A percentile compares a stretch with the other conserved stretches of the same genome.
Evolutionary conservation across 2,888 invertebrate genomes (phyloP).

Genomic region (Calliphora vomitoria): DNA sequence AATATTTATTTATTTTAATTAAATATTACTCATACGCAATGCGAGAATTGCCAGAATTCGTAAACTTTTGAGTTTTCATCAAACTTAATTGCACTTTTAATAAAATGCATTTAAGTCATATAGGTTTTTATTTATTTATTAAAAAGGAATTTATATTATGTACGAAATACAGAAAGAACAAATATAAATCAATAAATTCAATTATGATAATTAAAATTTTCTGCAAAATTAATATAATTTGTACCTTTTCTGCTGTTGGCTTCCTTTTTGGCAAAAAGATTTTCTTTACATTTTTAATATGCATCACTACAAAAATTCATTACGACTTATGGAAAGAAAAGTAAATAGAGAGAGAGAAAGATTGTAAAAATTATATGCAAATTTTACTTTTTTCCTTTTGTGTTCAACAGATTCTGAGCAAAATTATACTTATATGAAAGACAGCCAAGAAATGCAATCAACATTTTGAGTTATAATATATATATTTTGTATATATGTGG

Average conservation of each 20-base stretch:
- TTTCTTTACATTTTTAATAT: background rate
- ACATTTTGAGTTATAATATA: too few species aligned
- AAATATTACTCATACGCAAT: background rate
- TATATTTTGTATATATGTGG: too few species aligned
- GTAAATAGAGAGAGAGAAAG: background rate
- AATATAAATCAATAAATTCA: conserved; percentile 22
- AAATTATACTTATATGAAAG: too few species aligned
- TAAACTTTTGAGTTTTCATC: too few species aligned
- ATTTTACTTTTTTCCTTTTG: background rate
- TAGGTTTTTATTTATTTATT: too few species aligned
- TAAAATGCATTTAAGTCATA: background rate
- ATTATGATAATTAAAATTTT: conserved; percentile 44
- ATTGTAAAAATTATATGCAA: background rate
- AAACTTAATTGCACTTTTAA: background rate
- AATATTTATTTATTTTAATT: background rate
- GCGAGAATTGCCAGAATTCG: background rate
- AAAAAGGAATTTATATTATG: too few species aligned
- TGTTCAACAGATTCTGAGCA: too few species aligned
- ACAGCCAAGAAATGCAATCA: too few species aligned
- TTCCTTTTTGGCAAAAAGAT: background rate
- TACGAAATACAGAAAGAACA: background rate
- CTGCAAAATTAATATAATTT: conserved; percentile 12
- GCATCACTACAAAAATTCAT: background rate
- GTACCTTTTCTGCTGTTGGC: background rate
- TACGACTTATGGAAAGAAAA: background rate